These are phyloP conservation scores for Yponomeuta plumbellus DNA, from an alignment of 2,888 invertebrate genomes.

Conservation along the genomic window DNA sequence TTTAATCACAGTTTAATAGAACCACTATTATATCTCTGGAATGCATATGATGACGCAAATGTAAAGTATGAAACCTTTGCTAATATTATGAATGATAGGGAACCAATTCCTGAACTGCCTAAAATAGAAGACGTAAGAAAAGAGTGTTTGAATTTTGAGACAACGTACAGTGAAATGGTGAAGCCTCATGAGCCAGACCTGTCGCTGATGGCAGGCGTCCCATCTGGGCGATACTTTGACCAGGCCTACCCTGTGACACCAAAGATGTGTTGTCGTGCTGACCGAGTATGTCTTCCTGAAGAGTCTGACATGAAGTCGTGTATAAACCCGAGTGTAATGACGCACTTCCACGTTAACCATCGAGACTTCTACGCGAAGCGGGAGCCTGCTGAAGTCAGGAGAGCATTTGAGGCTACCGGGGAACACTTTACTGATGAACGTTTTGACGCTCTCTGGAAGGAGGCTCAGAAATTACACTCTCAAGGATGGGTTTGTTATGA, in stretches of 20 bases:
- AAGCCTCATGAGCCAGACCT: conserved; percentile 43
- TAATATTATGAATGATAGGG: conserved; percentile 61
- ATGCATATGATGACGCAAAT: conserved; percentile 58
- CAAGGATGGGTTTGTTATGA: conserved; percentile 73
- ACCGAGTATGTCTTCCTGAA: conserved; percentile 45
- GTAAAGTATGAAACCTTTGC: conserved; percentile 71
- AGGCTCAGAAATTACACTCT: conserved; percentile 65
- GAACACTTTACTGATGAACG: conserved; percentile 64
- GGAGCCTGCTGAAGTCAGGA: conserved; percentile 48
- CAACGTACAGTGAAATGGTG: conserved; percentile 62
- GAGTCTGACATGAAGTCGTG: conserved; percentile 54
- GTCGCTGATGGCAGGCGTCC: conserved; percentile 49
- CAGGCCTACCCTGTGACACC: conserved; percentile 54
- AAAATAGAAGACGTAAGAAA: conserved; percentile 51
- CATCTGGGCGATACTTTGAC: conserved; percentile 62
- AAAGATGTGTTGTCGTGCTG: conserved; percentile 40
- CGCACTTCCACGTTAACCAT: conserved; percentile 48
- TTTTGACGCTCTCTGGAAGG: conserved; percentile 69
- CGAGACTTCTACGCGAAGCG: conserved; percentile 58
- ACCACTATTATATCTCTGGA: conserved; percentile 59
- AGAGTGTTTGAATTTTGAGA: conserved; percentile 51
- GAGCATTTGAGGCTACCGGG: conserved; percentile 71
- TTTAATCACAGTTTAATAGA: conserved; percentile 67
- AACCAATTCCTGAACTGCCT: conserved; percentile 53
- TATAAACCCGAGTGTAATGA: conserved; percentile 49